Evolutionary conservation across 1,140 invertebrate genomes (phyloP).

Genomic region (Oppia nitens): DNA sequence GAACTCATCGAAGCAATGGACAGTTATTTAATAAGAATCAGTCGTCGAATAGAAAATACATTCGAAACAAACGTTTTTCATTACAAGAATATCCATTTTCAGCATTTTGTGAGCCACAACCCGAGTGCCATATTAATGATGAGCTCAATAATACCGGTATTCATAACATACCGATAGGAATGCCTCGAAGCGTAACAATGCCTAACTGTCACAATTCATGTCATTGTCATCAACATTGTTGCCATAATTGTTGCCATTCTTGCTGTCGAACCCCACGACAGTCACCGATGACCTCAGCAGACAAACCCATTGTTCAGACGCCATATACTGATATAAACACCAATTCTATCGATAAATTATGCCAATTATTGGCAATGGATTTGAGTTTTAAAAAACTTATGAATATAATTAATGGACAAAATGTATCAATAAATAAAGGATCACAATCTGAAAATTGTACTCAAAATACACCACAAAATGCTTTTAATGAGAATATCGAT

Average conservation of each 20-base stretch:
- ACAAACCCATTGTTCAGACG: not conserved
- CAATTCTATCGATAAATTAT: not conserved
- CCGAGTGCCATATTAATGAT: not conserved
- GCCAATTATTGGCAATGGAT: slow-evolving; percentile 1
- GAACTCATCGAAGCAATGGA: not conserved
- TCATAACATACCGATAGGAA: not conserved
- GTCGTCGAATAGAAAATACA: not conserved
- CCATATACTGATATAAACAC: not conserved
- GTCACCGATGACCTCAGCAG: not conserved
- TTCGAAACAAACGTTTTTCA: slow-evolving; percentile 6
- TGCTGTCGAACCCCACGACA: slow-evolving; percentile 8
- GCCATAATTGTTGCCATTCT: not conserved
- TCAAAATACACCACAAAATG: too few species aligned
- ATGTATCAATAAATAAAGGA: not conserved
- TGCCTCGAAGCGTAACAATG: slow-evolving; percentile 15
- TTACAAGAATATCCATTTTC: not conserved
- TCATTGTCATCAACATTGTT: not conserved
- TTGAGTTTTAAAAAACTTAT: not conserved
- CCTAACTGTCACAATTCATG: slow-evolving; percentile 12
- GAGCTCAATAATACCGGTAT: not conserved
- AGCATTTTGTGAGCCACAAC: not conserved
- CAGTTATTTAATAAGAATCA: not conserved
- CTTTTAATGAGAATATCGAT: too few species aligned
- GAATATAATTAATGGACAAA: slow-evolving; percentile 7
- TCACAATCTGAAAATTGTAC: too few species aligned